A percentile compares a stretch with the other conserved stretches of the same genome.
phyloP scores from a whole-genome alignment of 2,888 invertebrate species.

The Lacanobia oleracea region DNA sequence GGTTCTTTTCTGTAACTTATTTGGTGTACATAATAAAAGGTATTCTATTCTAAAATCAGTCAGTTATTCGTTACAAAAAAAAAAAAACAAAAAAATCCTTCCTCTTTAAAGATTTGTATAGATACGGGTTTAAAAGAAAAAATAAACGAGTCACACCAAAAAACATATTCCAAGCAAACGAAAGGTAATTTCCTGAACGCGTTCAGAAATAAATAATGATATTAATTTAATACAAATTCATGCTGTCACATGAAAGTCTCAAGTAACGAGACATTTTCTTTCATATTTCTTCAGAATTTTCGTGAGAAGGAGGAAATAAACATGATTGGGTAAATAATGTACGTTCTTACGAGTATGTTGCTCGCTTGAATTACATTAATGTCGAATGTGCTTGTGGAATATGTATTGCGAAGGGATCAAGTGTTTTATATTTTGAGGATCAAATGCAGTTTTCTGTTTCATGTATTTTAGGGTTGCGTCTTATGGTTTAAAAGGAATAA shows the following conservation, averaged over 20 bases:
- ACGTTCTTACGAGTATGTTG: conserved; percentile 1
- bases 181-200: conserved; percentile 33
- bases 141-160: too few relatives aligned
- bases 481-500: too few relatives aligned
- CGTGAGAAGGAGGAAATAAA: conserved; percentile 25
- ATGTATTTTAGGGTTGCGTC: too few relatives aligned
- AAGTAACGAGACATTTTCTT: conserved; percentile 11
- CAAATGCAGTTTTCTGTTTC: not conserved
- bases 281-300: conserved; percentile 29
- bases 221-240: conserved; percentile 55
- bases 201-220: conserved; percentile 34
- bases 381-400: not conserved
- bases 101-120: too few relatives aligned
- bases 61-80: too few relatives aligned
- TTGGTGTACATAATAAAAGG: too few relatives aligned
- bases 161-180: not conserved
- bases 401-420: not conserved
- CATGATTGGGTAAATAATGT: conserved; percentile 39
- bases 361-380: conserved; percentile 11
- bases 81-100: too few relatives aligned
- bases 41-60: too few relatives aligned
- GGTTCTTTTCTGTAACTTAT: too few relatives aligned
- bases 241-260: conserved; percentile 46
- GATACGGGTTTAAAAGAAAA: too few relatives aligned
- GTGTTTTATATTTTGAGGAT: not conserved